phyloP scores from a whole-genome alignment of 2,113 vertebrate species.

The Monopterus albus region DNA sequence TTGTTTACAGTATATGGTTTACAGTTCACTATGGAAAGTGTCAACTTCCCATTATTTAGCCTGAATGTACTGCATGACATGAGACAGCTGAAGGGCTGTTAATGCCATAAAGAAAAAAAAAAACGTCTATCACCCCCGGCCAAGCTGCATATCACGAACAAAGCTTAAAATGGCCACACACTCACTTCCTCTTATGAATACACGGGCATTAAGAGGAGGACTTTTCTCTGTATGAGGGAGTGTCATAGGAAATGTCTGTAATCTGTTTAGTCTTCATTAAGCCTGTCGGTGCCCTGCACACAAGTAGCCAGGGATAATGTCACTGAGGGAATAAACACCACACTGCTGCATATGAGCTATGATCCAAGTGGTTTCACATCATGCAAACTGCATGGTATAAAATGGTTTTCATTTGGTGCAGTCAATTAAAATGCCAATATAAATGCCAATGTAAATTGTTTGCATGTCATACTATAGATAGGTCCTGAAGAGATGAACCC shows the following conservation, averaged over 20 bases:
- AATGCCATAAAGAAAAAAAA: background rate
- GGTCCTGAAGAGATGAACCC: conserved; percentile 20
- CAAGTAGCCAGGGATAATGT: conserved; percentile 30
- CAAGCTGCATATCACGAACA: conserved; percentile 31
- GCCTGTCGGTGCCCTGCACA: conserved; percentile 13
- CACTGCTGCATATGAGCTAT: background rate
- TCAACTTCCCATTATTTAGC: too few relatives aligned
- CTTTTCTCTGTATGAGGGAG: conserved; percentile 41
- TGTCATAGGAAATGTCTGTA: conserved; percentile 56
- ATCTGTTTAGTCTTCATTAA: conserved; percentile 63
- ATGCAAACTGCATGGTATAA: background rate
- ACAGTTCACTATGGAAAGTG: too few relatives aligned
- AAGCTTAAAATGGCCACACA: conserved; percentile 56
- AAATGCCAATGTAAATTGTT: conserved; percentile 4
- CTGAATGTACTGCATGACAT: conserved; percentile 5
- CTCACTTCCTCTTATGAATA: conserved; percentile 63
- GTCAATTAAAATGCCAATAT: background rate
- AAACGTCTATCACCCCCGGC: background rate
- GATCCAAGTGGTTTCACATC: background rate
- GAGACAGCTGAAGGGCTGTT: conserved; percentile 15
- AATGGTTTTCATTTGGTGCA: background rate
- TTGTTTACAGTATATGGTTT: too few relatives aligned
- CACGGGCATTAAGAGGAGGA: conserved; percentile 54
- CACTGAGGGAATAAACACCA: conserved; percentile 31
- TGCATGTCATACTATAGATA: background rate